Evolutionary conservation across 2,888 invertebrate genomes (phyloP), one percentile per base, ranked within the genome.

Genomic region (Xanthia icteritia): DNA sequence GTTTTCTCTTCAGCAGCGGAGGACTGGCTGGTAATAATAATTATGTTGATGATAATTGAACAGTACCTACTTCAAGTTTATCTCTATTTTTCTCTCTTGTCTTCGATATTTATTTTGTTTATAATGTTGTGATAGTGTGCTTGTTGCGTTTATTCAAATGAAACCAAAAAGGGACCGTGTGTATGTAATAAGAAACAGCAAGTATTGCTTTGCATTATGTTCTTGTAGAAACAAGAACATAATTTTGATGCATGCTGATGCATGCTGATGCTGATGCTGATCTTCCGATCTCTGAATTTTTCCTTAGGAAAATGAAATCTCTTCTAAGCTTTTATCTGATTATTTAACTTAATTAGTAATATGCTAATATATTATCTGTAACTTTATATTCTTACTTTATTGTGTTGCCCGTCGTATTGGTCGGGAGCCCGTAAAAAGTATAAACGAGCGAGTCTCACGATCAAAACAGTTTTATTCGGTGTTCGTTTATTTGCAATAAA

Each of bases 381-480:
- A 60, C 56, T 65, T 76, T 78, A 58, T 72, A 72, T 65, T 54
- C 42, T 11, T 45, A 54, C 23, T 79, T 79, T 73, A 70, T 79
- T 64, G 54, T 68, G 20, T 63, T 60, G 51, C n/a, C 45, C 23
- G 2, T 31, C 54, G 74, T 77, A 64, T 67, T 73, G 56, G 75
- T 73, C 11, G 60, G 73, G 27, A 73, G 71, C 76, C 81, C 77
- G 75, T 88, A 81, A 88, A 86, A 75, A 45, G 68, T 76, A 77
- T 71, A 67, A 74, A 31, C 76, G 77, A 60, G 36, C 45, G 68
- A 76, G 66, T 83, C 77, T 71, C 77, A 79, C 77, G 77, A 75
- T 78, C 76, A 73, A 71, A 85, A 82, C 68, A 67, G 27, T 84
- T 87, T 81, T 75, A 85, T 81, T 77, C 67, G 68, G 69, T 80